Conservation (phyloP, 2,113 vertebrate genomes). For the Tyrannus savana region DNA sequence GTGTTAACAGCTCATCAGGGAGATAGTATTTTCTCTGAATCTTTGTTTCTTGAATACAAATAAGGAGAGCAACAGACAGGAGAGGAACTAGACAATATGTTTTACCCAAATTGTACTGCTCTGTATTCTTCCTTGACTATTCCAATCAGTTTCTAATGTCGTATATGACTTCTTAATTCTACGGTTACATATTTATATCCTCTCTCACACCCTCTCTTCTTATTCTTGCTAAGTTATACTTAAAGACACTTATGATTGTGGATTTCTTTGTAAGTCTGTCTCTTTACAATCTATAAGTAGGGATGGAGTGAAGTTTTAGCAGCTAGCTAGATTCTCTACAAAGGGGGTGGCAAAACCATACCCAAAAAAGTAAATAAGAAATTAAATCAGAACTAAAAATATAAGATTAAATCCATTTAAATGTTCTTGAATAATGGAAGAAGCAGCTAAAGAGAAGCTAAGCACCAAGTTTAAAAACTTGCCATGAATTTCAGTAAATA, state of each 20-base stretch:
- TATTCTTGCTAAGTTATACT: not conserved
- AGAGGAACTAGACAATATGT: not conserved
- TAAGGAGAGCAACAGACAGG: not conserved
- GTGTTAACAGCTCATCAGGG: not conserved
- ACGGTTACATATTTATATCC: not conserved
- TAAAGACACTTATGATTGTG: not conserved
- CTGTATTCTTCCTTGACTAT: not conserved
- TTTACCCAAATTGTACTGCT: not conserved
- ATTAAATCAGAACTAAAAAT: not conserved
- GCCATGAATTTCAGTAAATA: not conserved
- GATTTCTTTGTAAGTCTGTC: not conserved
- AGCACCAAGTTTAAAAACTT: not conserved
- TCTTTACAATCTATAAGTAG: not conserved
- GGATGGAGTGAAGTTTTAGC: not conserved
- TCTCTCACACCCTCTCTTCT: not conserved
- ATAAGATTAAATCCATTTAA: not conserved
- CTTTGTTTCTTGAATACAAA: slow-evolving; percentile 5
- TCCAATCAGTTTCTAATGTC: not conserved
- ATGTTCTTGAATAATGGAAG: not conserved
- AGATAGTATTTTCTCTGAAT: not conserved
- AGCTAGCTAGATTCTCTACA: not conserved
- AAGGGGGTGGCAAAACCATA: not conserved
- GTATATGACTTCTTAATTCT: slow-evolving; percentile 15
- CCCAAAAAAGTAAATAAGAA: not conserved
- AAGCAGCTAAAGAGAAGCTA: not conserved